Evolutionary conservation across 2,797 vertebrate genomes (phyloP).

Genomic region (Gymnothorax javanicus): DNA sequence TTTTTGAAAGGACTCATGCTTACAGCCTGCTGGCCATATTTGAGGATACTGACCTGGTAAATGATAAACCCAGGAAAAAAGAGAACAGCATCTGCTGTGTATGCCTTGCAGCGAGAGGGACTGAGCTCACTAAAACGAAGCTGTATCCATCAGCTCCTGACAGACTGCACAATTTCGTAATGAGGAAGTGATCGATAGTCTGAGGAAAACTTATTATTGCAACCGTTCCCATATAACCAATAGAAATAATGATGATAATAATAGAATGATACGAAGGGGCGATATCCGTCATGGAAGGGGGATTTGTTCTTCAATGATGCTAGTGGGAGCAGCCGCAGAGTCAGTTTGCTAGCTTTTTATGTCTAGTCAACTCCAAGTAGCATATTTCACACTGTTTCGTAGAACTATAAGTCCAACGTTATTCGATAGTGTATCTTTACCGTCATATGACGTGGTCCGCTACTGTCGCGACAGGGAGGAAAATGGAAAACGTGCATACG

Average conservation of each 20-base stretch:
- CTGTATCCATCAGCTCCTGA: not conserved
- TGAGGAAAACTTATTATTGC: conserved; percentile 3
- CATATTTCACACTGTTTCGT: not conserved
- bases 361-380: not conserved
- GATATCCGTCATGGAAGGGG: not conserved
- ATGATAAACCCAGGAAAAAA: not conserved
- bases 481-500: too few species aligned
- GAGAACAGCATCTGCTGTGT: not conserved
- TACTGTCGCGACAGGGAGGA: too few species aligned
- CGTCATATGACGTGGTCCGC: not conserved
- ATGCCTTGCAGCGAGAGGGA: not conserved
- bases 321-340: not conserved
- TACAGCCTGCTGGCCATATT: not conserved
- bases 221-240: not conserved
- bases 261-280: not conserved
- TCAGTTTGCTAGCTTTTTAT: not conserved
- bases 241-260: not conserved
- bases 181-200: not conserved
- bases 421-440: not conserved
- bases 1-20: not conserved
- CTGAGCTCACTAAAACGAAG: not conserved
- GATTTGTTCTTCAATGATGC: not conserved
- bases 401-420: not conserved
- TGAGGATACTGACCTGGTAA: not conserved
- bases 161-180: not conserved